Percentiles rank a stretch among this genome's conserved stretches.
phyloP scores from a whole-genome alignment of 2,888 invertebrate species.

The Morinoia aosen region DNA sequence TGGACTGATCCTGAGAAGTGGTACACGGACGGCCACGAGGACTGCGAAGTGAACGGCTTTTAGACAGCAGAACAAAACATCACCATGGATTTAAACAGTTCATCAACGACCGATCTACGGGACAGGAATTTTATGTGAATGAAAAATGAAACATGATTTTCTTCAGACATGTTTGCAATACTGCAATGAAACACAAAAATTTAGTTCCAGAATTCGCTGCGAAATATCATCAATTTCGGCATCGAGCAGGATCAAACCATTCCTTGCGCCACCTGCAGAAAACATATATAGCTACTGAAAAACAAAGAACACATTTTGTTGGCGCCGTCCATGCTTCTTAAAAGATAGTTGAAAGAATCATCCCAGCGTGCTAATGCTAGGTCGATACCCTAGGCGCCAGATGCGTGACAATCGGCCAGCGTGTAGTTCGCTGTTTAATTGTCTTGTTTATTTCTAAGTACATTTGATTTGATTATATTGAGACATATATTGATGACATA shows the following conservation, averaged over 20 bases:
- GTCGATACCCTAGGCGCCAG: too few species aligned
- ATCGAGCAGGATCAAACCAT: neutral
- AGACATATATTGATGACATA: too few species aligned
- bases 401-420: too few species aligned
- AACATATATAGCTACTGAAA: neutral
- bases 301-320: neutral
- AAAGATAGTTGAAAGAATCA: too few species aligned
- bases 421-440: too few species aligned
- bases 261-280: neutral
- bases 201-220: neutral
- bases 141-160: neutral
- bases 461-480: too few species aligned
- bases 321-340: too few species aligned
- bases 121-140: neutral
- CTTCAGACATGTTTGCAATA: neutral
- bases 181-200: neutral
- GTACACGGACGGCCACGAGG: neutral
- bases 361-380: too few species aligned
- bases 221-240: neutral
- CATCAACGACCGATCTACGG: neutral
- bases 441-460: too few species aligned
- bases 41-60: neutral
- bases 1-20: neutral
- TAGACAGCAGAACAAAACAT: neutral
- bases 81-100: neutral